Percentiles rank a stretch among this genome's conserved stretches.
These are phyloP conservation scores for Bombylius major DNA, from an alignment of 2,888 invertebrate genomes.

Conservation along the genomic window DNA sequence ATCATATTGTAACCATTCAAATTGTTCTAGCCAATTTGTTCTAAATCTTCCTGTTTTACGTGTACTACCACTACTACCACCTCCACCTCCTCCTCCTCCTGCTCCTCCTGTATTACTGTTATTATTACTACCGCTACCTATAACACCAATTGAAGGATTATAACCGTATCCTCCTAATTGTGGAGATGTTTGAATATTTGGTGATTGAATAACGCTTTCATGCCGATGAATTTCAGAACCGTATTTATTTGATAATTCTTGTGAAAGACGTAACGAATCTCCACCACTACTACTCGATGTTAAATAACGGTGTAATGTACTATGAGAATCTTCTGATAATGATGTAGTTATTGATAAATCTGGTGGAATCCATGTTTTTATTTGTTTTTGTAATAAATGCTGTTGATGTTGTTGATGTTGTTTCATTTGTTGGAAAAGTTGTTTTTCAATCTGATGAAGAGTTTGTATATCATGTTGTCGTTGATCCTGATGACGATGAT, in stretches of 20 bases:
- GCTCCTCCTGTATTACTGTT: neutral
- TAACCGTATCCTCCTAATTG: constrained; percentile 1
- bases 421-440: constrained; percentile 20
- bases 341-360: constrained; percentile 11
- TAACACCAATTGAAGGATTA: constrained; percentile 4
- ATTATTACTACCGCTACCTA: neutral
- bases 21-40: constrained; percentile 52
- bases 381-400: constrained; percentile 4
- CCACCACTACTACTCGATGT: neutral
- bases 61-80: constrained; percentile 11
- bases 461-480: constrained; percentile 12
- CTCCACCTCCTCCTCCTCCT: constrained; percentile 1
- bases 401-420: constrained; percentile 16
- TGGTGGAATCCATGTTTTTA: constrained; percentile 17
- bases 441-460: constrained; percentile 16
- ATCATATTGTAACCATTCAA: constrained; percentile 62
- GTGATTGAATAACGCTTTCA: constrained; percentile 17
- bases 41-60: constrained; percentile 55
- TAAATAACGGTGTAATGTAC: constrained; percentile 14
- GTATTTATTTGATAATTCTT: constrained; percentile 7
- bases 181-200: constrained; percentile 10
- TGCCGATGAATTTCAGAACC: constrained; percentile 11
- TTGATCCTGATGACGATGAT: neutral
- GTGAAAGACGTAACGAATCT: neutral
- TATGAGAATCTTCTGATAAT: constrained; percentile 3